A percentile compares a stretch with the other conserved stretches of the same genome.
These are phyloP conservation scores for Laspeyria flexula DNA, from an alignment of 2,888 invertebrate species.

Conservation along the genomic window DNA sequence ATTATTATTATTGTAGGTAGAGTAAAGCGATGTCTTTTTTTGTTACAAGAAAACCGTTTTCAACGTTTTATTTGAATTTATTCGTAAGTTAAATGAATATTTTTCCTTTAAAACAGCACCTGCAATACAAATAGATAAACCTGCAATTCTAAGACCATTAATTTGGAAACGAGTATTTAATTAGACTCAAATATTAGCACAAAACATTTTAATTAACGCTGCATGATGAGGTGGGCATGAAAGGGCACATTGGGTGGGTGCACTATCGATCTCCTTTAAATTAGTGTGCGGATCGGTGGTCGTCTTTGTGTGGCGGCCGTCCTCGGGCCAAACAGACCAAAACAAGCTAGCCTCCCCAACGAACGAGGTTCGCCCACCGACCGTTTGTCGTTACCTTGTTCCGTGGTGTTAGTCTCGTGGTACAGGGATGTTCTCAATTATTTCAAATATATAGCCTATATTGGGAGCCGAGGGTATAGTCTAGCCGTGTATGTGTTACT, in stretches of 20 bases:
- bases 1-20: too few species aligned
- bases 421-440: slow-evolving; percentile 60
- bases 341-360: slow-evolving; percentile 72
- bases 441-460: slow-evolving; percentile 39
- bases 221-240: slow-evolving; percentile 72
- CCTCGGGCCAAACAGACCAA: slow-evolving; percentile 85
- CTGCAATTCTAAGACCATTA: not conserved
- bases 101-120: not conserved
- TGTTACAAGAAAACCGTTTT: too few species aligned
- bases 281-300: slow-evolving; percentile 85
- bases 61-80: too few species aligned
- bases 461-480: slow-evolving; percentile 13
- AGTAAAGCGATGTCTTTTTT: too few species aligned
- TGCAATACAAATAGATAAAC: not conserved
- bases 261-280: slow-evolving; percentile 85
- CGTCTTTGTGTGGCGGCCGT: slow-evolving; percentile 83
- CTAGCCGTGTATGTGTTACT: too few species aligned
- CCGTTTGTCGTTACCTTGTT: slow-evolving; percentile 71
- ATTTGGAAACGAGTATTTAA: slow-evolving; percentile 12
- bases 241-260: slow-evolving; percentile 78
- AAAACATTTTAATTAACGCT: slow-evolving; percentile 75
- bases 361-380: slow-evolving; percentile 52
- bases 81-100: too few species aligned
- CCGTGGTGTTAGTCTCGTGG: slow-evolving; percentile 62
- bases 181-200: slow-evolving; percentile 37